A percentile compares a stretch with the other conserved stretches of the same genome.
These are phyloP conservation scores for Drosophila obscura DNA, from an alignment of 1,140 invertebrate genomes.

Conservation along the genomic window DNA sequence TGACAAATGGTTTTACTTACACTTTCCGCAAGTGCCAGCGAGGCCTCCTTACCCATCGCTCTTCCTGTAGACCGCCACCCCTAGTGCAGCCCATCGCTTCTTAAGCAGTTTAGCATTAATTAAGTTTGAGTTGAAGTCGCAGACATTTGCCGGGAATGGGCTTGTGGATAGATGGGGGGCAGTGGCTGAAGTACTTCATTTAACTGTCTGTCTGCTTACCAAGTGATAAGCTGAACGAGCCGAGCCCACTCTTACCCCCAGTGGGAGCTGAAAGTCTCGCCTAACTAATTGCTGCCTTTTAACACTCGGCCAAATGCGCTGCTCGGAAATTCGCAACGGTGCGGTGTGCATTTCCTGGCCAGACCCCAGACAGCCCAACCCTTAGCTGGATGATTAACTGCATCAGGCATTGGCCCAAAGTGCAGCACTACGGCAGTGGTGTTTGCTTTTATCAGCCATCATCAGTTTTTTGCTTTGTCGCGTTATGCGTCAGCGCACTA, in stretches of 20 bases:
- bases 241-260: constrained; percentile 1
- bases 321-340: constrained; percentile 17
- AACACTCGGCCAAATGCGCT: constrained; percentile 52
- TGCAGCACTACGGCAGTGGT: constrained; percentile 1
- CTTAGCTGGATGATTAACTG: constrained; percentile 44
- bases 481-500: constrained; percentile 76
- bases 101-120: constrained; percentile 81
- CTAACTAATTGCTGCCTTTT: constrained; percentile 73
- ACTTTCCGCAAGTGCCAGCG: constrained; percentile 13
- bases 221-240: constrained; percentile 59
- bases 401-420: constrained; percentile 12
- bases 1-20: constrained; percentile 21
- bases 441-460: constrained; percentile 62
- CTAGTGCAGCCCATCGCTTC: constrained; percentile 27
- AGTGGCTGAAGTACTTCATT: constrained; percentile 57
- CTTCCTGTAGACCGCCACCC: constrained; percentile 11
- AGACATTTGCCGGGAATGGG: constrained; percentile 30
- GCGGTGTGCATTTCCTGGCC: constrained; percentile 49
- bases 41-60: neutral
- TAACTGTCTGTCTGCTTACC: constrained; percentile 68
- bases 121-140: constrained; percentile 68
- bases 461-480: constrained; percentile 52
- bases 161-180: neutral
- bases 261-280: constrained; percentile 13
- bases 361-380: constrained; percentile 18